A percentile compares a stretch with the other conserved stretches of the same genome.
phyloP scores from a whole-genome alignment of 2,797 vertebrate species.

The Molossus alvarezi region DNA sequence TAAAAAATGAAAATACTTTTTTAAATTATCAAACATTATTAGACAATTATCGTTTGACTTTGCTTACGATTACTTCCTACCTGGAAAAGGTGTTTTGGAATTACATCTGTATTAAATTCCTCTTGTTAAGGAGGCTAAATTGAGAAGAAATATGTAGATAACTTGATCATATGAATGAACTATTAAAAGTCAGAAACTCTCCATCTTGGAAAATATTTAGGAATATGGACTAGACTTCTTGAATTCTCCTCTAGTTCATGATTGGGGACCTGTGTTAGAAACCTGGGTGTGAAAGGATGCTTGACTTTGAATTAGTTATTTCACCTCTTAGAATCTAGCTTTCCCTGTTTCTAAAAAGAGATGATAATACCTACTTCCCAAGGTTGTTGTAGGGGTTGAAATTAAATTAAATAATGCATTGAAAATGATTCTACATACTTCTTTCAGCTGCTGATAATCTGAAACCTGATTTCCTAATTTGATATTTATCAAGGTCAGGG shows the following conservation, averaged over 20 bases:
- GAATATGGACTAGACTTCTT: neutral
- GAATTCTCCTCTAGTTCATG: neutral
- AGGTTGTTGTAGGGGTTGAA: neutral
- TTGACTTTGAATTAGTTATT: neutral
- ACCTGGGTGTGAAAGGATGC: neutral
- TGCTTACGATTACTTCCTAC: neutral
- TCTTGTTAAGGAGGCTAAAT: neutral
- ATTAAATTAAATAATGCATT: slow-evolving; percentile 36
- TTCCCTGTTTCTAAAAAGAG: slow-evolving; percentile 54
- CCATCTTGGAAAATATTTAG: neutral
- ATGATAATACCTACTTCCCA: slow-evolving; percentile 10
- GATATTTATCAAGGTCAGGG: neutral
- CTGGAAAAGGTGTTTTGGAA: slow-evolving; percentile 31
- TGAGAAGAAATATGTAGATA: slow-evolving; percentile 39
- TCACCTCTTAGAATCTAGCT: neutral
- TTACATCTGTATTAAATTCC: neutral
- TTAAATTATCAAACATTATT: neutral
- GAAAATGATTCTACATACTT: neutral
- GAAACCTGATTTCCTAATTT: slow-evolving; percentile 52
- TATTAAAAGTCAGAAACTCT: neutral
- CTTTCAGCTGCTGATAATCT: slow-evolving; percentile 40
- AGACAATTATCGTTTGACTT: neutral
- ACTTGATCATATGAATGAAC: neutral
- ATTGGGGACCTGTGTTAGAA: slow-evolving; percentile 10
- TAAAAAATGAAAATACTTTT: slow-evolving; percentile 61